Conservation (phyloP, 2,113 vertebrate species). For the Boleophthalmus pectinirostris region DNA sequence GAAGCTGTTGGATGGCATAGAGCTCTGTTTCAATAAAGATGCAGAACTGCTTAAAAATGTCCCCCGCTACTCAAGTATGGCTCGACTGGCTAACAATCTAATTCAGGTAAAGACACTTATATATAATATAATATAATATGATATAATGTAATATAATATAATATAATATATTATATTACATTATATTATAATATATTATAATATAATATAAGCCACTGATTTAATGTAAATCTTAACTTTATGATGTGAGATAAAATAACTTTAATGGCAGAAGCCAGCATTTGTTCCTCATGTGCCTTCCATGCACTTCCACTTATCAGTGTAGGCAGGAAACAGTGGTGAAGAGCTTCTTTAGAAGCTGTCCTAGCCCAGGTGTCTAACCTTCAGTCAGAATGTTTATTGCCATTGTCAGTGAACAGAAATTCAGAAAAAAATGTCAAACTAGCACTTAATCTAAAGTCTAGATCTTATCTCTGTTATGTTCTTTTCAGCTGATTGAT, state of each 20-base stretch:
- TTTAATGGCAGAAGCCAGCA: neutral
- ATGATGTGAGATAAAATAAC: neutral
- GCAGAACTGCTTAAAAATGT: conserved; percentile 76
- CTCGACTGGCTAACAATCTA: conserved; percentile 89
- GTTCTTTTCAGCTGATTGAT: conserved; percentile 85
- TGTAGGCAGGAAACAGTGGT: too few relatives aligned
- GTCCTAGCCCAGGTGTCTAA: too few relatives aligned
- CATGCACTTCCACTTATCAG: too few relatives aligned
- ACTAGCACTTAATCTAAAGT: neutral
- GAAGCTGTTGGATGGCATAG: conserved; percentile 86
- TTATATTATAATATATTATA: too few relatives aligned
- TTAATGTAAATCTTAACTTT: neutral
- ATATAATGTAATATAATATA: too few relatives aligned
- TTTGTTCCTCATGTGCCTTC: neutral
- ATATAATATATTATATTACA: too few relatives aligned
- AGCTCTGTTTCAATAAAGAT: conserved; percentile 82
- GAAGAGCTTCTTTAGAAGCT: too few relatives aligned
- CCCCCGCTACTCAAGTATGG: conserved; percentile 75
- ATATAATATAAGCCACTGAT: too few relatives aligned
- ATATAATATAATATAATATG: too few relatives aligned
- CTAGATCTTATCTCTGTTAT: neutral
- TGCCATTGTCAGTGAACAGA: too few relatives aligned
- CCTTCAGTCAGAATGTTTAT: too few relatives aligned
- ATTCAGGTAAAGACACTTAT: conserved; percentile 83
- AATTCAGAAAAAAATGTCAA: neutral